A percentile compares a stretch with the other conserved stretches of the same genome.
Evolutionary conservation across 2,113 vertebrate genomes (phyloP).

Genomic region (Willisornis vidua): DNA sequence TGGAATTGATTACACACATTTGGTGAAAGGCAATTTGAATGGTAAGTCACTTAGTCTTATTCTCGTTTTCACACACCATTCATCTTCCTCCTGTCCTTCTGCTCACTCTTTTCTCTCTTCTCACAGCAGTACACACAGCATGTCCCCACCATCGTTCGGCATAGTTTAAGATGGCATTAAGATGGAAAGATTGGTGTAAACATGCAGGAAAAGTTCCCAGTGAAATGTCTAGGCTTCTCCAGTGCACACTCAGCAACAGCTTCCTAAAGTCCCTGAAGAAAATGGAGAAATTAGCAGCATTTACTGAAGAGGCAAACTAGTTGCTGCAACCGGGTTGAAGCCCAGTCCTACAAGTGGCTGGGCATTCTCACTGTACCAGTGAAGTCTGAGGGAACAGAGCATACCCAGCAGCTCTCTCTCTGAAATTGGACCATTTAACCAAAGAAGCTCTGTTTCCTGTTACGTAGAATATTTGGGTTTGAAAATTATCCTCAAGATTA

Average conservation of each 20-base stretch:
- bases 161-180: constrained; percentile 62
- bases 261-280: not conserved
- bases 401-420: not conserved
- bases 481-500: not conserved
- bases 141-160: constrained; percentile 44
- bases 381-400: not conserved
- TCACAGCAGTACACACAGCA: constrained; percentile 39
- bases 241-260: not conserved
- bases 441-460: not conserved
- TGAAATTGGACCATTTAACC: not conserved
- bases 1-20: constrained; percentile 72
- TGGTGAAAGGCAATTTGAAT: constrained; percentile 70
- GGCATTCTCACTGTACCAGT: not conserved
- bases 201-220: constrained; percentile 43
- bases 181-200: constrained; percentile 46
- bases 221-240: constrained; percentile 35
- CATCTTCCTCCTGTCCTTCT: constrained; percentile 67
- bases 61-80: constrained; percentile 73
- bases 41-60: constrained; percentile 69
- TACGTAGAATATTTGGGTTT: not conserved
- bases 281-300: not conserved
- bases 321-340: not conserved
- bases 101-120: constrained; percentile 56
- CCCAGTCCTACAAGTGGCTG: not conserved
- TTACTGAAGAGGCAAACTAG: not conserved